phyloP scores from a whole-genome alignment of 2,113 vertebrate genomes.

The Psephotus haematonotus region DNA sequence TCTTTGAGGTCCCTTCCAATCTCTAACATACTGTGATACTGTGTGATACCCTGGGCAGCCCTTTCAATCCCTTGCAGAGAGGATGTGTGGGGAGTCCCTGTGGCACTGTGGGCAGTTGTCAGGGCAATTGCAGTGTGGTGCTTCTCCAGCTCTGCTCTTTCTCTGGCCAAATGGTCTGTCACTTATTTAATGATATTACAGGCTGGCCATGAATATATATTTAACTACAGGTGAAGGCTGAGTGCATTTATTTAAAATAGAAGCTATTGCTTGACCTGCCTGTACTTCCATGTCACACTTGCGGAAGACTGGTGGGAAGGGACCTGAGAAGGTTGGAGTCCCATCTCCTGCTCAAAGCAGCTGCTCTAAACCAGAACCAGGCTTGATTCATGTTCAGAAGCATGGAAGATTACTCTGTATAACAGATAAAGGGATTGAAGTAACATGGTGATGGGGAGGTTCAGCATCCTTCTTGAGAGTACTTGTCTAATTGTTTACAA shows the following conservation, averaged over 20 bases:
- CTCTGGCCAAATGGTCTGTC: neutral
- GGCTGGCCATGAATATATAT: no score
- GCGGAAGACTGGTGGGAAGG: neutral
- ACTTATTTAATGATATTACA: no score
- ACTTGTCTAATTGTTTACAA: neutral
- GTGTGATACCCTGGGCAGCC: neutral
- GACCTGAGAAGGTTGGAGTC: neutral
- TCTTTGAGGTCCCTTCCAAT: no score
- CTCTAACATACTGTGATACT: no score
- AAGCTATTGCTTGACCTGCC: neutral
- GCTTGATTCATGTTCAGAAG: fast-evolving
- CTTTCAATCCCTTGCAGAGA: neutral
- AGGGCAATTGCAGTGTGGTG: neutral
- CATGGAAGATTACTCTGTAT: no score
- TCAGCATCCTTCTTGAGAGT: neutral
- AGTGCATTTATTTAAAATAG: neutral
- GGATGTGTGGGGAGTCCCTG: neutral
- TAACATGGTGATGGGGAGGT: no score
- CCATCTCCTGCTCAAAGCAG: neutral
- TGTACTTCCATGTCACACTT: neutral
- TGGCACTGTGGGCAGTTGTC: fast-evolving
- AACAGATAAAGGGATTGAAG: neutral
- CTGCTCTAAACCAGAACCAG: neutral
- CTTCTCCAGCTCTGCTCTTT: neutral
- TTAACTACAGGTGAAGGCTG: neutral